phyloP scores from a whole-genome alignment of 64 coral and sea anemone genomes.

The Porites australiensis region DNA sequence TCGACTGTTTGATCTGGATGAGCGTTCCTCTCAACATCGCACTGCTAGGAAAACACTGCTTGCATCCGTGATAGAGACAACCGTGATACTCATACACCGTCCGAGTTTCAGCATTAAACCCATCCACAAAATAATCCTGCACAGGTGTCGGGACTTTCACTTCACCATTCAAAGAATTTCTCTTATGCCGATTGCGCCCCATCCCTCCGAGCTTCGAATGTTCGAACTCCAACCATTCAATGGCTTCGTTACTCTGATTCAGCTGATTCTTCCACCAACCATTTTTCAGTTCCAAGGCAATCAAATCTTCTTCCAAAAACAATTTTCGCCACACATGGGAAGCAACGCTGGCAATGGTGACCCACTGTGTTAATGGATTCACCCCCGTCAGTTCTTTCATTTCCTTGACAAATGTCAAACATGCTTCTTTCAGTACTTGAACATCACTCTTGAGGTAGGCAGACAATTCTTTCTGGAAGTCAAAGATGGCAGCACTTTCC shows the following conservation, averaged over 20 bases:
- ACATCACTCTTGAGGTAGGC: constrained; percentile 10
- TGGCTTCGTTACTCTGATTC: neutral
- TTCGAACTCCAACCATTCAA: neutral
- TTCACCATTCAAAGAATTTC: neutral
- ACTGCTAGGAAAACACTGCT: neutral
- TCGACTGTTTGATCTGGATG: neutral
- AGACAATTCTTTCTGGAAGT: constrained; percentile 24
- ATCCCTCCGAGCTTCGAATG: too few species aligned
- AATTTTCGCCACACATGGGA: neutral
- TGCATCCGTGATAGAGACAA: neutral
- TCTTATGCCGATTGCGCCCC: neutral
- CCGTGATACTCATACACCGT: constrained; percentile 16
- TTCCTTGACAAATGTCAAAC: neutral
- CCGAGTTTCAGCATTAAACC: neutral
- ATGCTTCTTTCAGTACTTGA: neutral
- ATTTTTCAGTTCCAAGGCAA: neutral
- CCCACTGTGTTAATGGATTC: neutral
- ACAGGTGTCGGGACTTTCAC: rapidly evolving
- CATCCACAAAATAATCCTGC: neutral
- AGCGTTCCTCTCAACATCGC: too few species aligned
- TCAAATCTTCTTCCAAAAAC: neutral
- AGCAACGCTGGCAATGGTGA: neutral
- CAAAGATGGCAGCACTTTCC: neutral
- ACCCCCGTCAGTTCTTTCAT: neutral
- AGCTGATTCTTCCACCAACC: neutral